Base-by-base conservation (phyloP, 2,797 vertebrate genomes). In the Tadarida brasiliensis region DNA sequence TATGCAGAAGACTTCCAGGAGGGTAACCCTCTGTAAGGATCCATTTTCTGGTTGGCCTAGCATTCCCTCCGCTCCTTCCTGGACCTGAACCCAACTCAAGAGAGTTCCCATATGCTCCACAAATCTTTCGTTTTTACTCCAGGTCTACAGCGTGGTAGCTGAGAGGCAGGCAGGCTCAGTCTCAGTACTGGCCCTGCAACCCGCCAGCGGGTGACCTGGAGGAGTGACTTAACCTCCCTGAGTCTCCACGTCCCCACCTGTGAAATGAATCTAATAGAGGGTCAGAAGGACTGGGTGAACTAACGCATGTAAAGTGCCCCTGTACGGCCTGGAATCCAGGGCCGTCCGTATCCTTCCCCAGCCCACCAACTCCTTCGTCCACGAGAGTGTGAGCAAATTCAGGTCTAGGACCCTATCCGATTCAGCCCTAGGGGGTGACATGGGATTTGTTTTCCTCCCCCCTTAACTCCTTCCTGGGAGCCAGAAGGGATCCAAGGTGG, bases 331-430 rank as follows among this genome's bases (percentile, higher is more conserved):
- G 15, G 9, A 47, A 14, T 1, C 28, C 49, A 15, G 20, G 3
- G 49, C 30, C 26, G 0, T 17, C n/a, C 19, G 0, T 7, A 5
- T 24, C 78, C 51, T 7, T 12, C 57, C 16, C 28, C 6, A 1
- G 1, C 59, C 16, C 65, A 6, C 17, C 78, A 33, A 1, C n/a
- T 19, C 74, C 73, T 61, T 15, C 33, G 17, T 68, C 33, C 44
- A 8, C 0, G 7, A 39, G 0, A 15, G 9, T 3, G 4, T n/a
- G 56, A 82, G 44, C 68, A 78, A 26, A n/a, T 0, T 16, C 56
- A 74, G 17, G n/a, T 19, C 30, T 3, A 33, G 77, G 14, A 16
- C 26, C 19, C 2, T 5, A 30, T n/a, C 22, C 71, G 11, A 30
- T 7, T 87, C 39, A 30, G 12, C 17, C 92, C 85, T n/a, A 2